Conservation (phyloP, 2,888 invertebrate genomes). For the Cepaea hortensis region DNA sequence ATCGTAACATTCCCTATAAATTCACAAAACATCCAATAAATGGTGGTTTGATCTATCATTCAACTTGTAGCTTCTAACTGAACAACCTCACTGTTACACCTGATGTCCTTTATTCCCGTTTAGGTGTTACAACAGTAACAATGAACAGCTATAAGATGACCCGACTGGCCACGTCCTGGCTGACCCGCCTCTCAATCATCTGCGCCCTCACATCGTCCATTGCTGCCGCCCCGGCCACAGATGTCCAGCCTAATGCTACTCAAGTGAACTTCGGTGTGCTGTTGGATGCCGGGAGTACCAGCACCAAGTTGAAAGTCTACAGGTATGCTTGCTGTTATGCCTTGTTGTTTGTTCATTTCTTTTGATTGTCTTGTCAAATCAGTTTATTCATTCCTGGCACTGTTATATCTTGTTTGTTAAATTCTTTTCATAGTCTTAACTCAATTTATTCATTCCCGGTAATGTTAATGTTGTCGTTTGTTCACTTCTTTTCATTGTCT, state of each 20-base stretch:
- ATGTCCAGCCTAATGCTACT: neutral
- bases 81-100: neutral
- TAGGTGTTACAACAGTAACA: neutral
- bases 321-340: constrained; percentile 1
- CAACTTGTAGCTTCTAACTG: too few relatives aligned
- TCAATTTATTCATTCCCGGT: too few relatives aligned
- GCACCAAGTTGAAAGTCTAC: constrained; percentile 75
- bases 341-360: too few relatives aligned
- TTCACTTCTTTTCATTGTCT: too few relatives aligned
- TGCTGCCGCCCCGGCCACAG: neutral
- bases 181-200: neutral
- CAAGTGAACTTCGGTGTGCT: constrained; percentile 75
- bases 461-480: too few relatives aligned
- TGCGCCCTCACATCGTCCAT: neutral
- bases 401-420: too few relatives aligned
- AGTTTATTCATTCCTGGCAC: too few relatives aligned
- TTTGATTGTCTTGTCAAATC: too few relatives aligned
- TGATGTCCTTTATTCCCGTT: neutral
- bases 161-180: neutral
- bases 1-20: too few relatives aligned
- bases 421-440: too few relatives aligned
- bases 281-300: constrained; percentile 78
- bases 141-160: neutral
- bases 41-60: too few relatives aligned
- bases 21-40: too few relatives aligned